Conservation (phyloP, 2,113 vertebrate species). For the Chlorodrepanis virens region DNA sequence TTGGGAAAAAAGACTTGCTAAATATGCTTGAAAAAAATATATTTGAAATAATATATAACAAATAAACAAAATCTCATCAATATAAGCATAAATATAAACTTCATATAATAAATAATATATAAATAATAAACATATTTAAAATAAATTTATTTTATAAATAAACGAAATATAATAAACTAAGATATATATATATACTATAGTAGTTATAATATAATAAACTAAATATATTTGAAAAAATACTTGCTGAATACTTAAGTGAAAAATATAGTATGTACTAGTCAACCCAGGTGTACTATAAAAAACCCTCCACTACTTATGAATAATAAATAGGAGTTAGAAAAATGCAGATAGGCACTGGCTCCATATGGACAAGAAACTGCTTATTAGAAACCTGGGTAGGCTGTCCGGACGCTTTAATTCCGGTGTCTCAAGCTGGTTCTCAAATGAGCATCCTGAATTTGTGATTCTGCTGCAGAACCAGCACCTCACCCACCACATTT, state of each 20-base stretch:
- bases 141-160: neutral
- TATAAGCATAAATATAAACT: no score
- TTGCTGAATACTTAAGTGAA: neutral
- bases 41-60: neutral
- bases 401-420: neutral
- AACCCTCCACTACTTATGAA: rapidly evolving
- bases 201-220: no score
- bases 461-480: neutral
- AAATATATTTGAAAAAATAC: neutral
- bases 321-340: neutral
- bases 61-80: no score
- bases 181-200: neutral
- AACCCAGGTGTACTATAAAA: neutral
- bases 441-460: neutral
- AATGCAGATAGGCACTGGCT: neutral
- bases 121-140: no score
- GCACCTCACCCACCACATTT: rapidly evolving
- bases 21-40: neutral
- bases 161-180: neutral
- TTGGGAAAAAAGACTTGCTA: rapidly evolving
- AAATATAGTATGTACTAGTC: neutral
- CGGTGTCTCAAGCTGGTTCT: neutral
- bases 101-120: no score
- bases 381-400: neutral
- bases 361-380: neutral